Percentiles rank a stretch among this genome's conserved stretches.
Evolutionary conservation across 2,888 invertebrate species (phyloP).

Genomic region (Eumerus sabulonum): DNA sequence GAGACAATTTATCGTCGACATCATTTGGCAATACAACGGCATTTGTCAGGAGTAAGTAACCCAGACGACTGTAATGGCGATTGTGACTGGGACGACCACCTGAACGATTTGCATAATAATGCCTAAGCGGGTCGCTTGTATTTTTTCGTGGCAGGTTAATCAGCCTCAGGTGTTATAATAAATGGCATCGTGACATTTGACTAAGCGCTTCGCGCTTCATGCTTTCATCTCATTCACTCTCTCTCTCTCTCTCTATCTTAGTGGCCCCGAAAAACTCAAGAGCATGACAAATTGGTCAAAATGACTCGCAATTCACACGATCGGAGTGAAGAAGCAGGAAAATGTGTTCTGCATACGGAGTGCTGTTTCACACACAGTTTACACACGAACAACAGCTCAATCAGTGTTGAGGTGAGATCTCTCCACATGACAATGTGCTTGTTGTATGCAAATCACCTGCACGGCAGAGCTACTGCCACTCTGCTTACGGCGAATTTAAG

Average conservation of each 20-base stretch:
- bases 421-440: conserved; percentile 36
- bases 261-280: conserved; percentile 36
- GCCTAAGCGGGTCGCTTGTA: conserved; percentile 39
- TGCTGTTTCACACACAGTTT: conserved; percentile 11
- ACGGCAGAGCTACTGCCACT: conserved; percentile 8
- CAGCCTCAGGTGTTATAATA: conserved; percentile 64
- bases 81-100: conserved; percentile 58
- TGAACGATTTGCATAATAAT: conserved; percentile 68
- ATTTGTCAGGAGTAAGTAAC: conserved; percentile 50
- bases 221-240: too few relatives aligned
- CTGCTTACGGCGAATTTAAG: conserved; percentile 36
- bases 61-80: conserved; percentile 30
- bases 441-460: conserved; percentile 63
- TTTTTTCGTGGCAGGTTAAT: conserved; percentile 61
- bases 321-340: not conserved
- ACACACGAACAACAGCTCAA: conserved; percentile 67
- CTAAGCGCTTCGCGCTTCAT: conserved; percentile 16
- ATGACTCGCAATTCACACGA: conserved; percentile 24
- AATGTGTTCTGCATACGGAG: not conserved
- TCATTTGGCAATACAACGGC: conserved; percentile 57
- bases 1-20: conserved; percentile 66
- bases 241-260: conserved; percentile 26
- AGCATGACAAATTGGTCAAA: conserved; percentile 62
- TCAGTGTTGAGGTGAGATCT: conserved; percentile 45
- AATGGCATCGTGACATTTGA: conserved; percentile 65